A percentile compares a stretch with the other conserved stretches of the same genome.
Evolutionary conservation across 2,797 vertebrate genomes (phyloP).

Genomic region (Poeciliopsis paucimaculata): DNA sequence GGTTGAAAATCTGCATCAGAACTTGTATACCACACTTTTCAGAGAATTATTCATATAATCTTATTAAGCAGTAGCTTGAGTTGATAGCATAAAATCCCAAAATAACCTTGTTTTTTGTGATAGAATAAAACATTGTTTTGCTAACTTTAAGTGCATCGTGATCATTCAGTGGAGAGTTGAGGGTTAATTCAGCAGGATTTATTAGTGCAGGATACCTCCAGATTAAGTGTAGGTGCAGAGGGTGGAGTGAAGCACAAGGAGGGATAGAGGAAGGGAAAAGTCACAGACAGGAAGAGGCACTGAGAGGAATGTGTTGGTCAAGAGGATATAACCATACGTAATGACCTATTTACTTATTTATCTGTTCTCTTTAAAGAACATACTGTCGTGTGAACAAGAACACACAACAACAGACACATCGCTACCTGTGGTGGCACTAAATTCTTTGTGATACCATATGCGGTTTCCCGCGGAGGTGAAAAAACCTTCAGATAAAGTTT

Average conservation of each 20-base stretch:
- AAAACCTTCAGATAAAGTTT: neutral
- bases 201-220: neutral
- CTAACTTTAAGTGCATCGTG: neutral
- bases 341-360: neutral
- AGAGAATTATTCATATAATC: neutral
- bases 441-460: neutral
- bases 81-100: neutral
- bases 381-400: neutral
- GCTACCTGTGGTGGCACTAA: neutral
- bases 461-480: conserved; percentile 16
- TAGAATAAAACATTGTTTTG: neutral
- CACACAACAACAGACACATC: conserved; percentile 5
- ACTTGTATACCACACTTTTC: neutral
- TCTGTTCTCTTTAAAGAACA: conserved; percentile 6
- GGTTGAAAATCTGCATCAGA: neutral
- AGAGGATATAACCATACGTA: conserved; percentile 24
- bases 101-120: neutral
- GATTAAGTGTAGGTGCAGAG: conserved; percentile 11
- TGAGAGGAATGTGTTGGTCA: conserved; percentile 50
- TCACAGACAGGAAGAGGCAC: conserved; percentile 53
- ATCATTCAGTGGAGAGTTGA: neutral
- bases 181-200: neutral
- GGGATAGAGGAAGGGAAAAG: conserved; percentile 44
- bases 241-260: conserved; percentile 25
- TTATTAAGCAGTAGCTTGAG: neutral